Percentiles rank a stretch among this genome's conserved stretches.
Evolutionary conservation across 2,113 vertebrate genomes (phyloP).

Genomic region (Pycnonotus jocosus): DNA sequence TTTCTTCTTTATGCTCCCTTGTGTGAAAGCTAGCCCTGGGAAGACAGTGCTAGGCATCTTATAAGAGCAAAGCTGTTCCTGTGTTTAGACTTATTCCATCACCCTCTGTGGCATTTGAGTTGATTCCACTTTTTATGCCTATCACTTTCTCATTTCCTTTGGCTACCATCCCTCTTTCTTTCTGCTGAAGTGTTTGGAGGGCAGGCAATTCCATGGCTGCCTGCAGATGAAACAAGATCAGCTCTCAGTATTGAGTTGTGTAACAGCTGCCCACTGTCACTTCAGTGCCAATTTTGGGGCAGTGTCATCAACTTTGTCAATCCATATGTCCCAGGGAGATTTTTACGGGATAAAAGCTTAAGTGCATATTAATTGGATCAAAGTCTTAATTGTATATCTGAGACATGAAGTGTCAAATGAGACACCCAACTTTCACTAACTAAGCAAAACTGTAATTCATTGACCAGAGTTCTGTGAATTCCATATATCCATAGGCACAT

Average conservation of each 20-base stretch:
- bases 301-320: conserved; percentile 37
- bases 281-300: conserved; percentile 13
- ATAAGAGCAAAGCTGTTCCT: neutral
- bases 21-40: neutral
- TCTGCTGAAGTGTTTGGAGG: conserved; percentile 8
- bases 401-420: neutral
- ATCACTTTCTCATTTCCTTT: conserved; percentile 51
- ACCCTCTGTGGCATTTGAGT: conserved; percentile 11
- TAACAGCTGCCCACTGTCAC: conserved; percentile 47
- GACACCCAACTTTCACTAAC: neutral
- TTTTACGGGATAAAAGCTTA: conserved; percentile 12
- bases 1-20: neutral
- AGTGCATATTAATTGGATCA: neutral
- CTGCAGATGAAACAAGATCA: conserved; percentile 41
- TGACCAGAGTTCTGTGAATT: neutral
- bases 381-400: neutral
- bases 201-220: conserved; percentile 9
- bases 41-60: neutral
- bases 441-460: neutral
- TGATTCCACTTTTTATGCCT: conserved; percentile 8
- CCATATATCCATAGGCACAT: neutral
- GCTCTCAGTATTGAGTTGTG: neutral
- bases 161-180: neutral
- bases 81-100: conserved; percentile 17
- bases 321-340: neutral